Percentiles rank a stretch among this genome's conserved stretches.
phyloP scores from a whole-genome alignment of 92 coral and sea anemone species.

The Siderastrea radians region DNA sequence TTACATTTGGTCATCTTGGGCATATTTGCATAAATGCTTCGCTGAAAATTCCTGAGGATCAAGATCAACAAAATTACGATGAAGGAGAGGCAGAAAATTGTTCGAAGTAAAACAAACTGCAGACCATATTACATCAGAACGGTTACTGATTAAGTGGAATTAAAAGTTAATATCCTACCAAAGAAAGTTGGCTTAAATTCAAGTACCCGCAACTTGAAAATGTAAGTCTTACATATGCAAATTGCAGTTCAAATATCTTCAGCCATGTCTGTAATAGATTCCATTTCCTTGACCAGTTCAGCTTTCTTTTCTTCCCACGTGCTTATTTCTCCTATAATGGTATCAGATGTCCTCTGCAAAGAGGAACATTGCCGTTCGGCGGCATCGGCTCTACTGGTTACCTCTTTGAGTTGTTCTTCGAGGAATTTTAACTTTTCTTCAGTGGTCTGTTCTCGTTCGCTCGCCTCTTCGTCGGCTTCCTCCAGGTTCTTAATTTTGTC shows the following conservation, averaged over 20 bases:
- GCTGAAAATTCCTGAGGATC: slow-evolving; percentile 23
- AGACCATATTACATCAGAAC: neutral
- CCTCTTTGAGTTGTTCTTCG: slow-evolving; percentile 77
- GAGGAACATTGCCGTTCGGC: slow-evolving; percentile 70
- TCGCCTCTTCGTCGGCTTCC: slow-evolving; percentile 79
- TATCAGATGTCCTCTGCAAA: slow-evolving; percentile 67
- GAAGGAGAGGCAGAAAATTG: neutral
- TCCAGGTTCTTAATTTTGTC: slow-evolving; percentile 75
- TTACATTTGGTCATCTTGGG: slow-evolving; percentile 13
- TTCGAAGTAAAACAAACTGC: neutral
- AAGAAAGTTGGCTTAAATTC: slow-evolving; percentile 14
- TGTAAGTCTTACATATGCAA: slow-evolving; percentile 5
- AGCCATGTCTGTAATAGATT: slow-evolving; percentile 31
- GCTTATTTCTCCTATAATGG: slow-evolving; percentile 51
- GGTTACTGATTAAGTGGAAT: neutral
- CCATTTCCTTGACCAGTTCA: slow-evolving; percentile 63
- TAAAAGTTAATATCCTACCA: neutral
- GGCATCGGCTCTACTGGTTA: slow-evolving; percentile 65
- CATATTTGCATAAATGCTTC: slow-evolving; percentile 34
- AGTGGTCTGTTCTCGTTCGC: slow-evolving; percentile 77
- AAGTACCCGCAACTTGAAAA: slow-evolving; percentile 28
- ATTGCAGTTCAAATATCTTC: slow-evolving; percentile 39
- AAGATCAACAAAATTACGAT: neutral
- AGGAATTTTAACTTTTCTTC: slow-evolving; percentile 85
- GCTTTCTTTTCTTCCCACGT: slow-evolving; percentile 15